Conservation (phyloP, 2,113 vertebrate genomes). For the Gambusia affinis region DNA sequence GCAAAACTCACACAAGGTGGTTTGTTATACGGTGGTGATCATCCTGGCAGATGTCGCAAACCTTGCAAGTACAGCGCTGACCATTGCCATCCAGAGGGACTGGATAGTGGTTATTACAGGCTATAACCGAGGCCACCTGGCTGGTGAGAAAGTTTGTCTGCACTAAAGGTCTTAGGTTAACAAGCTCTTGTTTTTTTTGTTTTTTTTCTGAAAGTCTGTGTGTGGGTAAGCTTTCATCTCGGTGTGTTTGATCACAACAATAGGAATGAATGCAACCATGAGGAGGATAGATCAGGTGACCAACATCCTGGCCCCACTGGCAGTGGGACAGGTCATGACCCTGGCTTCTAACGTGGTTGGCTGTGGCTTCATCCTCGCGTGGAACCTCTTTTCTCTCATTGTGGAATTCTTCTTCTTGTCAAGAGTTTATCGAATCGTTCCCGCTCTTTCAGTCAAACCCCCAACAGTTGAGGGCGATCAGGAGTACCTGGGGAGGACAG, state of each 20-base stretch:
- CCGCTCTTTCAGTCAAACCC: conserved; percentile 78
- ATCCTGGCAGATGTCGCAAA: conserved; percentile 80
- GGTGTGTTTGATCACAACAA: conserved; percentile 53
- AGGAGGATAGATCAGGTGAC: conserved; percentile 82
- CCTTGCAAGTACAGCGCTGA: conserved; percentile 77
- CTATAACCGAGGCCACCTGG: conserved; percentile 77
- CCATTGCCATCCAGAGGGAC: conserved; percentile 81
- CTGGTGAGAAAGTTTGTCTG: conserved; percentile 68
- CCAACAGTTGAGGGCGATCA: conserved; percentile 57
- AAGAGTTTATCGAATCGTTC: conserved; percentile 81
- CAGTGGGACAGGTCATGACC: conserved; percentile 81
- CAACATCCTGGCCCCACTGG: conserved; percentile 81
- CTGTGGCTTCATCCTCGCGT: conserved; percentile 84
- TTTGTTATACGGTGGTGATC: conserved; percentile 82
- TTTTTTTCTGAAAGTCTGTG: conserved; percentile 2
- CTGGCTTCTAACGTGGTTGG: conserved; percentile 82
- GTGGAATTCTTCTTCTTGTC: conserved; percentile 83
- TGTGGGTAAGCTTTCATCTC: conserved; percentile 36
- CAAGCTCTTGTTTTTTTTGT: not conserved
- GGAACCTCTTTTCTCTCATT: conserved; percentile 83
- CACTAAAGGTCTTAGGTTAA: not conserved
- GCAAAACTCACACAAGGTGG: conserved; percentile 81
- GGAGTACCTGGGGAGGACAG: conserved; percentile 66
- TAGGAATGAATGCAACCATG: conserved; percentile 82
- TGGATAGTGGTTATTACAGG: conserved; percentile 81